Conservation (phyloP, 2,888 invertebrate species). For the Acronicta aceris region DNA sequence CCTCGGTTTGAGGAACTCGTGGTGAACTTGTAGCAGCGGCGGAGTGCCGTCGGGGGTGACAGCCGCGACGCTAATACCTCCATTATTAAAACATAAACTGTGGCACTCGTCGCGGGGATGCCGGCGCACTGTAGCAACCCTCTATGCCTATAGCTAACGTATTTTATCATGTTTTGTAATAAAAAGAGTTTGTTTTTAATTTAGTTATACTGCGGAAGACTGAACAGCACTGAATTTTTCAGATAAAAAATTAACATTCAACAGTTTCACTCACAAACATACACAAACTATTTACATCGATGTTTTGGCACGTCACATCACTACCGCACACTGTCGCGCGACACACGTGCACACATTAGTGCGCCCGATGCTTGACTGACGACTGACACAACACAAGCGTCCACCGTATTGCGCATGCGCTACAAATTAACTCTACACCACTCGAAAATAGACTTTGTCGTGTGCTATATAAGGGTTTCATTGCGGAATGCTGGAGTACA, state of each 20-base stretch:
- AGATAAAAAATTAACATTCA: not conserved
- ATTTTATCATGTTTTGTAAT: conserved; percentile 1
- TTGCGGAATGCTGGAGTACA: conserved; percentile 49
- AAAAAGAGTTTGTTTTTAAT: not conserved
- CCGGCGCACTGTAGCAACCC: conserved; percentile 24
- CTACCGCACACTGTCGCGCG: conserved; percentile 53
- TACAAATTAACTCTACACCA: conserved; percentile 35
- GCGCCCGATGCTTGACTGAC: conserved; percentile 66
- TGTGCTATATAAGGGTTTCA: conserved; percentile 48
- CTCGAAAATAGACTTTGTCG: conserved; percentile 56
- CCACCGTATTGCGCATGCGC: conserved; percentile 67
- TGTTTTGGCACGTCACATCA: conserved; percentile 71
- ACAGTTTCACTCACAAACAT: conserved; percentile 11
- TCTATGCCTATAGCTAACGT: conserved; percentile 6
- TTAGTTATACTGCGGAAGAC: not conserved
- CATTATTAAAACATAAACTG: conserved; percentile 80
- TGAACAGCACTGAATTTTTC: conserved; percentile 7
- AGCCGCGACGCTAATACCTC: conserved; percentile 69
- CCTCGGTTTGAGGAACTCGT: conserved; percentile 37
- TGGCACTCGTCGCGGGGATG: conserved; percentile 45
- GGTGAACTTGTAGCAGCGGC: conserved; percentile 44
- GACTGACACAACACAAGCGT: conserved; percentile 77
- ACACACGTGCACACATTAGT: conserved; percentile 61
- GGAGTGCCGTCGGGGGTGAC: conserved; percentile 56
- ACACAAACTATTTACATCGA: conserved; percentile 56